These are phyloP conservation scores for Sebastes flavidus DNA, from an alignment of 2,797 vertebrate genomes.

Conservation along the genomic window DNA sequence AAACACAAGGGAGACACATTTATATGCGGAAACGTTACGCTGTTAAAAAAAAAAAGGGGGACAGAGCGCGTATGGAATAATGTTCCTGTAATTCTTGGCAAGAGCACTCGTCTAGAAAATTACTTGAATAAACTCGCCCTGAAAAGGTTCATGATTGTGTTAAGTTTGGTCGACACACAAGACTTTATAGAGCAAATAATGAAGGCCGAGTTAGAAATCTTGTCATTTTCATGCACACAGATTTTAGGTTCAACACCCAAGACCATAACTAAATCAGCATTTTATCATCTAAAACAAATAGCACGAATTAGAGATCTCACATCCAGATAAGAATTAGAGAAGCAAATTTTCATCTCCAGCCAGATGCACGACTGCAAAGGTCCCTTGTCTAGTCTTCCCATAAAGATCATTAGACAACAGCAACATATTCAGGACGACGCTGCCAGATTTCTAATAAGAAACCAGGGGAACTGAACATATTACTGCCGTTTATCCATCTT, in stretches of 20 bases:
- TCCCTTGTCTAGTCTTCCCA: neutral
- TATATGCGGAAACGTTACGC: slow-evolving; percentile 38
- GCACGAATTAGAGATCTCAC: slow-evolving; percentile 3
- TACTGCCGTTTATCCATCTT: neutral
- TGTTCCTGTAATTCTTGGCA: slow-evolving; percentile 4
- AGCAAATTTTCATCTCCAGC: neutral
- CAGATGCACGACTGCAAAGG: neutral
- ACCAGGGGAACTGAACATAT: neutral
- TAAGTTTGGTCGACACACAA: neutral
- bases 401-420: slow-evolving; percentile 3
- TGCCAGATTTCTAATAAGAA: neutral
- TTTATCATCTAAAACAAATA: slow-evolving; percentile 4
- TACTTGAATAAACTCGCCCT: neutral
- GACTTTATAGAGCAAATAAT: neutral
- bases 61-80: slow-evolving; percentile 22
- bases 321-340: neutral
- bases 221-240: neutral
- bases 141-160: neutral
- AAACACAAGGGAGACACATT: slow-evolving; percentile 58
- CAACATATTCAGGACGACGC: neutral
- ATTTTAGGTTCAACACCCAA: neutral
- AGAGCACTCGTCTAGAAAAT: slow-evolving; percentile 22
- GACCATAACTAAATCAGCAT: neutral
- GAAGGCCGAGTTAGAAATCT: neutral
- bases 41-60: slow-evolving; percentile 25